A percentile compares a stretch with the other conserved stretches of the same genome.
Evolutionary conservation across 1,140 invertebrate species (phyloP).

Genomic region (Calliopsis andreniformis): DNA sequence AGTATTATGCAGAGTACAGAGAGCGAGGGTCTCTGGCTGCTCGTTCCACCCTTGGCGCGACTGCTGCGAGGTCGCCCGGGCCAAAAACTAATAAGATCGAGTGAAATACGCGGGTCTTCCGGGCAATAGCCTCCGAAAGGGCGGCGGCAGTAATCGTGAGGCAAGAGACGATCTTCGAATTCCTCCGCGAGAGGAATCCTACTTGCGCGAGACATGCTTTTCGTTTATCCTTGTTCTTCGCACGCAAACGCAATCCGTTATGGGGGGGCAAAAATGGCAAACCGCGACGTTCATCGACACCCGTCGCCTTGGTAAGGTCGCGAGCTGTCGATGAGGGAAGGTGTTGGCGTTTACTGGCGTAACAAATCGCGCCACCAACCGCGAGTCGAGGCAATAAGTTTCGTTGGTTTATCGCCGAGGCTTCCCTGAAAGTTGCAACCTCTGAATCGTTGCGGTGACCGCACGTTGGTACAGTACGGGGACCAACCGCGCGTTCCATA

Average conservation of each 20-base stretch:
- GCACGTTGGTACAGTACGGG: slow-evolving; percentile 6
- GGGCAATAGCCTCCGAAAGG: slow-evolving; percentile 56
- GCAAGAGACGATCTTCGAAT: slow-evolving; percentile 40
- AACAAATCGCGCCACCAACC: slow-evolving; percentile 62
- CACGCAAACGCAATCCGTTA: slow-evolving; percentile 15
- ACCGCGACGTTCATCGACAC: slow-evolving; percentile 47
- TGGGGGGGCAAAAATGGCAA: slow-evolving; percentile 2
- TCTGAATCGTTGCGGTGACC: slow-evolving; percentile 48
- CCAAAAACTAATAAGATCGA: slow-evolving; percentile 67
- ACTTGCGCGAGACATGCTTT: not conserved
- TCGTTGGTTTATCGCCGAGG: slow-evolving; percentile 72
- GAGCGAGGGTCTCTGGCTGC: slow-evolving; percentile 23
- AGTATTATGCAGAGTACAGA: slow-evolving; percentile 65
- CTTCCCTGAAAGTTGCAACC: slow-evolving; percentile 63
- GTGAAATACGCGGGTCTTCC: slow-evolving; percentile 66
- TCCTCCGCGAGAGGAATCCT: slow-evolving; percentile 25
- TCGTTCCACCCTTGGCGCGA: slow-evolving; percentile 25
- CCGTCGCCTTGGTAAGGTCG: slow-evolving; percentile 70
- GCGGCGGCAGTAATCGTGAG: slow-evolving; percentile 37
- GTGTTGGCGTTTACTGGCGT: slow-evolving; percentile 38
- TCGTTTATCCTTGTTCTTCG: too few species aligned
- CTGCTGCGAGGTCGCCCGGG: slow-evolving; percentile 25
- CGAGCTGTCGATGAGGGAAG: slow-evolving; percentile 53
- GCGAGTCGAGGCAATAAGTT: slow-evolving; percentile 71
- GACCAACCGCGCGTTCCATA: not conserved